Evolutionary conservation across 2,113 vertebrate species (phyloP).

Genomic region (Spermophilus dauricus): DNA sequence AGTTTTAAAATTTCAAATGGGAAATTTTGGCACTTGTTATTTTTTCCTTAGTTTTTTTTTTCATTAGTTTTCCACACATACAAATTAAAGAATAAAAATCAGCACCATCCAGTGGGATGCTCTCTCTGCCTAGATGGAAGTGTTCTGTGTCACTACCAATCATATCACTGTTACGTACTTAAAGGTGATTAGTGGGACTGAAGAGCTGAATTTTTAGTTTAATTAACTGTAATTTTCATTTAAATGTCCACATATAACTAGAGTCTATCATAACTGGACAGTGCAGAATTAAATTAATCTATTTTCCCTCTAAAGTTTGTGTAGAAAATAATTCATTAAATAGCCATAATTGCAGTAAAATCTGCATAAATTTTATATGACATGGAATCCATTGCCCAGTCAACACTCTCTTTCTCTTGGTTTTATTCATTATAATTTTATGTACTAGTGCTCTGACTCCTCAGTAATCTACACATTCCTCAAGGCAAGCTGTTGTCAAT

Average conservation of each 20-base stretch:
- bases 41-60: not conserved
- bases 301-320: not conserved
- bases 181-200: not conserved
- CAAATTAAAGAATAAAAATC: not conserved
- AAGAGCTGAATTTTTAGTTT: not conserved
- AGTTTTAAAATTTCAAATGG: not conserved
- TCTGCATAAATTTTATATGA: not conserved
- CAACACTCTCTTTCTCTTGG: not conserved
- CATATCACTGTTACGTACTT: not conserved
- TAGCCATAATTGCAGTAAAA: not conserved
- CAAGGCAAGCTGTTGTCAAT: not conserved
- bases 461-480: not conserved
- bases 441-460: not conserved
- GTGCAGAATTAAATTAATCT: not conserved
- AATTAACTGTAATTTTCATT: conserved; percentile 27
- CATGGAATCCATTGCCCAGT: not conserved
- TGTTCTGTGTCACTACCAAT: not conserved
- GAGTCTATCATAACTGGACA: not conserved
- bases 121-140: not conserved
- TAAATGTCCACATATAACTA: not conserved
- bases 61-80: not conserved
- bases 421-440: not conserved
- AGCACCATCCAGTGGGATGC: not conserved
- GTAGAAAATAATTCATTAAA: conserved; percentile 38
- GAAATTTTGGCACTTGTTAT: not conserved